Evolutionary conservation across 2,888 invertebrate genomes (phyloP).

Genomic region (Coremacera marginata): DNA sequence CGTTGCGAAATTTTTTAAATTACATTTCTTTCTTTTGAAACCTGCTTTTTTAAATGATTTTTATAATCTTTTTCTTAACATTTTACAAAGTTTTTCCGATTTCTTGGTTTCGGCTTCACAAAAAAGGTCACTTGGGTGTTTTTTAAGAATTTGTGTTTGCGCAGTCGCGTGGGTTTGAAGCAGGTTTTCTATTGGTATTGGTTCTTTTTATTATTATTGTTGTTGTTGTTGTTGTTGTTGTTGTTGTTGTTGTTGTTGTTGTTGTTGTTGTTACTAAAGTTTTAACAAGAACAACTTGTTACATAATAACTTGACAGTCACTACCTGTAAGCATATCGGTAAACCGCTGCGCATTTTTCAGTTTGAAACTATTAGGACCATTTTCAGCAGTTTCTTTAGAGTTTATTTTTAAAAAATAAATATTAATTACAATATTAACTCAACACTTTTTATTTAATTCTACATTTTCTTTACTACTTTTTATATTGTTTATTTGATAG

Average conservation of each 20-base stretch:
- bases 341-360: no score
- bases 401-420: no score
- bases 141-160: neutral
- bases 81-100: neutral
- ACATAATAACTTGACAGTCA: no score
- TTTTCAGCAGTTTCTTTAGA: no score
- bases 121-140: constrained; percentile 2
- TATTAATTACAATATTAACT: no score
- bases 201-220: neutral
- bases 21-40: neutral
- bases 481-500: no score
- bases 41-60: neutral
- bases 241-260: neutral
- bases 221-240: constrained; percentile 3
- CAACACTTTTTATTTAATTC: no score
- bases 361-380: no score
- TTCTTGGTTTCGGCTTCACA: no score
- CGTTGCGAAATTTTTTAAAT: neutral
- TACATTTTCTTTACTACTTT: no score
- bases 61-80: neutral
- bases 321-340: no score
- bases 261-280: neutral
- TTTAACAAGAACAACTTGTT: neutral
- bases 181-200: neutral
- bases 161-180: neutral